phyloP scores from a whole-genome alignment of 2,797 vertebrate genomes.

The Rhabdomys pumilio region DNA sequence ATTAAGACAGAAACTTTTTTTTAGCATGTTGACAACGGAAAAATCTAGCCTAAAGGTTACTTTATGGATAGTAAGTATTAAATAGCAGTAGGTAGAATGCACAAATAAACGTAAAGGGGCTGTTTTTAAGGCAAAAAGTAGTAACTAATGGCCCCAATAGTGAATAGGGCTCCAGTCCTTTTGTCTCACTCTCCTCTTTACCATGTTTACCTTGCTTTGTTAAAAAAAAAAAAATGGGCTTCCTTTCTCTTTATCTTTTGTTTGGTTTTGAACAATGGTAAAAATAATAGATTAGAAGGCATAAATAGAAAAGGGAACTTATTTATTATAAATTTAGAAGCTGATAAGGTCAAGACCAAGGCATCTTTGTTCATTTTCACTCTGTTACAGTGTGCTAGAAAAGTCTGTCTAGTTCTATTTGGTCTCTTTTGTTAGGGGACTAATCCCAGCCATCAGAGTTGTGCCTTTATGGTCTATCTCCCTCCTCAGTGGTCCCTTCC shows the following conservation, averaged over 20 bases:
- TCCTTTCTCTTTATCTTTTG: background rate
- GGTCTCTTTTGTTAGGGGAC: background rate
- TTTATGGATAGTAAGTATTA: background rate
- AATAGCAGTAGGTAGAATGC: background rate
- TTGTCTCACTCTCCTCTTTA: background rate
- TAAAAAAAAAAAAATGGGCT: background rate
- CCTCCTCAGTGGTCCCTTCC: background rate
- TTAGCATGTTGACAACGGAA: background rate
- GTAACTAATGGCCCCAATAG: background rate
- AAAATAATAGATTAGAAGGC: background rate
- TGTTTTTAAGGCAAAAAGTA: background rate
- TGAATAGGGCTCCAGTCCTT: background rate
- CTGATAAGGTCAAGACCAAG: background rate
- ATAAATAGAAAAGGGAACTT: background rate
- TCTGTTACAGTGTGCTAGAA: background rate
- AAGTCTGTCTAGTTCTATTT: background rate
- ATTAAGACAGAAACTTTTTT: background rate
- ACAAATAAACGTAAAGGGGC: background rate
- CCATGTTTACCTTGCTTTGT: background rate
- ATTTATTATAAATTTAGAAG: background rate
- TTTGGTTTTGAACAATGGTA: slow-evolving; percentile 7
- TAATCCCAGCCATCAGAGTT: background rate
- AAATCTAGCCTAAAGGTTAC: background rate
- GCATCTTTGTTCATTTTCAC: background rate
- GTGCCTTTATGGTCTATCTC: background rate